Base-by-base conservation (phyloP, 2,888 invertebrate species). In the Lissonota sp. region DNA sequence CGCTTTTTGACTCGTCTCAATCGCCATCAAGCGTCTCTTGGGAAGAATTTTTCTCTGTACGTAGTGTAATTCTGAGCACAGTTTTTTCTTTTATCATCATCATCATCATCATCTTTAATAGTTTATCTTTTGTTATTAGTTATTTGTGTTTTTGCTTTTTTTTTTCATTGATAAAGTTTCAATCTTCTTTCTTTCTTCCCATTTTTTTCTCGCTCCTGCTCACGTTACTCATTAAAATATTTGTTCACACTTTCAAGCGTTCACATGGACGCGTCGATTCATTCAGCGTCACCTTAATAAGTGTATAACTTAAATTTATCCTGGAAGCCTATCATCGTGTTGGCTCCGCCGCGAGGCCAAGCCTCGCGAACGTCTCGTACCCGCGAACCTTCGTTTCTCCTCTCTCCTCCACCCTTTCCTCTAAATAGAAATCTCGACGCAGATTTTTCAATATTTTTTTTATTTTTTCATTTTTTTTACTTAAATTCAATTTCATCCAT, bases 231-330 rank as follows among this genome's bases (percentile, higher is more conserved):
- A 86, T 90, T 91, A 90, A 92, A 92, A 92, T 91, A 90, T 89
- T 91, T 91, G 90, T 91, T 90, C 91, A 91, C 90, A 90, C 87
- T 88, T 86, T 89, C 89, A 89, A 89, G 89, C 90, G 86, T 86
- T 89, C 87, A 87, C 87, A 90, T 87, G 84, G 86, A 87, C 88
- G 79, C 82, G 51, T 67, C 66, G 64, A 63, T 40, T 71, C 69
- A 39, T 60, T 57, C 66, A 72, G 77, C 87, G 85, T 88, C 86
- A 88, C 85, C 88, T 88, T 90, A 90, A 87, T 90, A 89, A 89
- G 89, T 88, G 88, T 90, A 90, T 89, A 90, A 90, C 87, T 89
- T 91, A 90, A 91, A 90, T 88, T 92, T 91, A 91, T 90, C 90
- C 90, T 92, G 92, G 92, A 92, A 92, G 92, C 92, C 91, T 92